Evolutionary conservation across 2,888 invertebrate species (phyloP), one percentile per base, ranked within the genome.

Genomic region (Ochropleura leucogaster): DNA sequence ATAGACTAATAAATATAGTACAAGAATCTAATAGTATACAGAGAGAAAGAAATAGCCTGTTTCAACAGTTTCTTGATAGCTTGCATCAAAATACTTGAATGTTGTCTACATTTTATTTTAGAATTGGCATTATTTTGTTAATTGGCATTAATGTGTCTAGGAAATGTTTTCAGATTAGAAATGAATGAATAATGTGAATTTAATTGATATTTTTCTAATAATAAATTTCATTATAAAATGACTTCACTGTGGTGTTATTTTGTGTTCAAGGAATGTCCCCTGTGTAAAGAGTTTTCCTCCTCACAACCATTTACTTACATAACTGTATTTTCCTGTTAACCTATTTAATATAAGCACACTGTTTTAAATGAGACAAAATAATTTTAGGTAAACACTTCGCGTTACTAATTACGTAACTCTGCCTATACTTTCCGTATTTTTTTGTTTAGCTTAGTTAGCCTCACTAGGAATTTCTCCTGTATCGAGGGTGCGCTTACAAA

Each of bases 11-110:
- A 73, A 94, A 91, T 91, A 95, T 96, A 80, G 96, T 96, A 60
- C 94, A 96, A 89, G 96, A 96, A 88, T 96, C 96, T 51, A 96
- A 96, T 85, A 93, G 83, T 77, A 96, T 96, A 85, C 96, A 96
- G 83, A 91, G 91, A 74, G 96, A 96, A 82, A 89, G 96, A 77
- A 96, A 96, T 84, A 91, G 89, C 74, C 79, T 96, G 16, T 96
- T 96, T 88, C 92, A 95, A 85, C 93, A 94, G 74, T 96, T 95
- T 86, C 87, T 96, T 55, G 93, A 93, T 72, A 94, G 91, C 77
- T 85, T 95, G 14, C 90, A 93, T 72, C 91, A 89, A 72, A 90
- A 92, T 77, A 84, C 82, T 46, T 88, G 69, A 87, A 40, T 72
- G 16, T 65, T 18, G 62, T 60, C 20, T 49, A 71, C 42, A 59